A percentile compares a stretch with the other conserved stretches of the same genome.
Evolutionary conservation across 2,113 vertebrate species (phyloP).

Genomic region (Petrocephalus zakoni): DNA sequence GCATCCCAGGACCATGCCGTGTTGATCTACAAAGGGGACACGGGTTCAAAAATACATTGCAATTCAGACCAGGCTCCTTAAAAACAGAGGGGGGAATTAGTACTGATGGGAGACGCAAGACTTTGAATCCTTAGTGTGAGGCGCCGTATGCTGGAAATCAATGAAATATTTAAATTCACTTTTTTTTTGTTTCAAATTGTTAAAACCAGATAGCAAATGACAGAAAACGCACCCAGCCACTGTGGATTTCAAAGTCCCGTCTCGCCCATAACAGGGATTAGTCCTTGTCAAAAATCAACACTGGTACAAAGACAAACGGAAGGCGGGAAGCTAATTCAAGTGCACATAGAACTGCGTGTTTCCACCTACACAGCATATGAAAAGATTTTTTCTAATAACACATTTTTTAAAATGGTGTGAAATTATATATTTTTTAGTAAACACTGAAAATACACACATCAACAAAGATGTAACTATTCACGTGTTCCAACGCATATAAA

Average conservation of each 20-base stretch:
- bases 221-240: not conserved
- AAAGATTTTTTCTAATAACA: not conserved
- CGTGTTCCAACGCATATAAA: not conserved
- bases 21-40: not conserved
- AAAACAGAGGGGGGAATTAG: not conserved
- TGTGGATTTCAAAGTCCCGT: not conserved
- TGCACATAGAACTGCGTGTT: not conserved
- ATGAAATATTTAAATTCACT: not conserved
- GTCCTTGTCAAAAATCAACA: not conserved
- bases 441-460: not conserved
- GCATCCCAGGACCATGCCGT: constrained; percentile 16
- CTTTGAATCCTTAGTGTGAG: not conserved
- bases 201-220: not conserved
- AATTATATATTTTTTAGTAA: not conserved
- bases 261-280: not conserved
- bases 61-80: not conserved
- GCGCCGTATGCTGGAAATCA: not conserved
- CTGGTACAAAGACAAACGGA: not conserved
- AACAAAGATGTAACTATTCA: not conserved
- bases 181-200: not conserved
- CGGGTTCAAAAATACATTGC: not conserved
- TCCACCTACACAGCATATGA: not conserved
- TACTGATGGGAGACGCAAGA: not conserved
- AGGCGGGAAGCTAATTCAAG: not conserved
- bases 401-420: not conserved